These are phyloP conservation scores for Zonitis immaculata DNA, from an alignment of 2,888 invertebrate species.

Conservation along the genomic window DNA sequence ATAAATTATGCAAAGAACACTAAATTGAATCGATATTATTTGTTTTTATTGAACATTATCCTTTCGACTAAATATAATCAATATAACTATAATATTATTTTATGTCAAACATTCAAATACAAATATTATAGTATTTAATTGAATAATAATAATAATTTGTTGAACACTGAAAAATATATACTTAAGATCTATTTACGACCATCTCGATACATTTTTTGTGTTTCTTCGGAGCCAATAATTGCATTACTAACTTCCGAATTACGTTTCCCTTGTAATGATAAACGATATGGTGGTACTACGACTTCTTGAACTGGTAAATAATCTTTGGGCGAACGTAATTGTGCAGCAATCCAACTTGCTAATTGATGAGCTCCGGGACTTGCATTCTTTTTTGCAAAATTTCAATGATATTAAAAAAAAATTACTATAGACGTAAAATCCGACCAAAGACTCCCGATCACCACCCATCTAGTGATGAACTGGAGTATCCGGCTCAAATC, in stretches of 20 bases:
- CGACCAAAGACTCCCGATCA: no score
- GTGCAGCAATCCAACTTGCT: conserved; percentile 41
- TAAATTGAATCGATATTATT: background rate
- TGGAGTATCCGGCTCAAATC: no score
- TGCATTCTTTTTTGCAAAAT: conserved; percentile 23
- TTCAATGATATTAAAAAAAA: no score
- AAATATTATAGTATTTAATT: background rate
- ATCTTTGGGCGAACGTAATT: conserved; percentile 36
- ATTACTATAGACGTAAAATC: no score
- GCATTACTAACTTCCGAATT: conserved; percentile 43
- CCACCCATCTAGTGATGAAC: no score
- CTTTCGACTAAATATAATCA: conserved; percentile 9
- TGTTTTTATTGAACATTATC: conserved; percentile 16
- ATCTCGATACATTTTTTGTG: conserved; percentile 41
- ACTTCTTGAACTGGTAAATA: conserved; percentile 32
- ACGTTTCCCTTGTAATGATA: conserved; percentile 37
- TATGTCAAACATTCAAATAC: conserved; percentile 9
- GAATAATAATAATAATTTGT: no score
- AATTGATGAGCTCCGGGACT: conserved; percentile 43
- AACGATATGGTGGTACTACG: conserved; percentile 35
- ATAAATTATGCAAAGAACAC: background rate
- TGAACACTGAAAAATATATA: background rate
- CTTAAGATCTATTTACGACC: conserved; percentile 23
- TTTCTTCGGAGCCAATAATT: conserved; percentile 40
- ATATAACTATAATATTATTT: no score